A percentile compares a stretch with the other conserved stretches of the same genome.
phyloP scores from a whole-genome alignment of 2,888 invertebrate genomes.

The Calameuta filiformis region DNA sequence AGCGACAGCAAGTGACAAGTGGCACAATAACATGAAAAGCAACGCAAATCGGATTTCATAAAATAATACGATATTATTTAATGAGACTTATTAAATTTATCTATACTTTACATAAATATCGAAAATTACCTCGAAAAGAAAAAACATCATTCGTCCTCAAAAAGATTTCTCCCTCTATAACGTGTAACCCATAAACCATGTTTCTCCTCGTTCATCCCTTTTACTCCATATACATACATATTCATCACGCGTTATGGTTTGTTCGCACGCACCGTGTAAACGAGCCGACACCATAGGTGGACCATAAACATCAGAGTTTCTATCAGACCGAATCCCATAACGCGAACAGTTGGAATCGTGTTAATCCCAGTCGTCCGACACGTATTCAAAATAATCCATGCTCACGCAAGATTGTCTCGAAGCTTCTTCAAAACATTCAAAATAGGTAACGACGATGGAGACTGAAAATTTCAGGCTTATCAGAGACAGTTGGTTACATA shows the following conservation, averaged over 20 bases:
- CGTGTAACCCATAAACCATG: not conserved
- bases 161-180: not conserved
- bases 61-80: too few relatives aligned
- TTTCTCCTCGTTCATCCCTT: not conserved
- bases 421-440: not conserved
- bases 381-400: not conserved
- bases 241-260: slow-evolving; percentile 40
- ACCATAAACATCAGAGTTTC: slow-evolving; percentile 5
- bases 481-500: not conserved
- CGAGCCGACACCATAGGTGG: slow-evolving; percentile 7
- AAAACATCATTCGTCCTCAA: too few relatives aligned
- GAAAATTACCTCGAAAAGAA: not conserved
- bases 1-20: not conserved
- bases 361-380: not conserved
- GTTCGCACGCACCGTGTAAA: slow-evolving; percentile 32
- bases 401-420: not conserved
- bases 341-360: not conserved
- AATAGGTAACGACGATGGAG: too few relatives aligned
- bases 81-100: not conserved
- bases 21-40: not conserved
- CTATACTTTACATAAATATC: not conserved
- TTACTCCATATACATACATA: not conserved
- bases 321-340: not conserved
- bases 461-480: not conserved
- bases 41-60: not conserved